Evolutionary conservation across 1,140 invertebrate species (phyloP).

Genomic region (Lutraria rhynchaena): DNA sequence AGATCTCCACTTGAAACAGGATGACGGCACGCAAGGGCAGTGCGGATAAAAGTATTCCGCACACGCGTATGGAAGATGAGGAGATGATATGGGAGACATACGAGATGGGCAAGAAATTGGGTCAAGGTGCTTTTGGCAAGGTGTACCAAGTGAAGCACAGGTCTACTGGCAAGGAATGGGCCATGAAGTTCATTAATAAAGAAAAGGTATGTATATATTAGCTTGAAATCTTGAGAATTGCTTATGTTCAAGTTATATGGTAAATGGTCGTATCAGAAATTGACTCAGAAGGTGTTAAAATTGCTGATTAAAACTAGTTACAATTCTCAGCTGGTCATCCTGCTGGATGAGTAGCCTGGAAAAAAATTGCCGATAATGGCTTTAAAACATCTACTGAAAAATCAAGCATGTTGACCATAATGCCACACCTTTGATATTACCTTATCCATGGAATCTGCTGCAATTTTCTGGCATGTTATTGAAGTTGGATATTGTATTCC

Average conservation of each 20-base stretch:
- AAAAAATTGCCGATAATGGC: too few relatives aligned
- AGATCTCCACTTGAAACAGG: slow-evolving; percentile 38
- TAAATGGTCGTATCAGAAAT: too few relatives aligned
- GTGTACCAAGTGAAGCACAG: slow-evolving; percentile 82
- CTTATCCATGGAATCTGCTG: too few relatives aligned
- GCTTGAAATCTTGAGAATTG: neutral
- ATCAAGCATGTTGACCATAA: too few relatives aligned
- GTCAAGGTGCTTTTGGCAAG: slow-evolving; percentile 84
- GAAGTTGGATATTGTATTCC: too few relatives aligned
- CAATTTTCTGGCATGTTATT: too few relatives aligned
- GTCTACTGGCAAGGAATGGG: slow-evolving; percentile 80
- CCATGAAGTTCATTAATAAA: slow-evolving; percentile 85
- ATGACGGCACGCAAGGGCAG: slow-evolving; percentile 70
- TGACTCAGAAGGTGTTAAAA: too few relatives aligned
- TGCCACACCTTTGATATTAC: too few relatives aligned
- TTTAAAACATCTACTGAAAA: too few relatives aligned
- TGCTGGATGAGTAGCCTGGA: too few relatives aligned
- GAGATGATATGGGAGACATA: slow-evolving; percentile 75
- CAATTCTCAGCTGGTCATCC: too few relatives aligned
- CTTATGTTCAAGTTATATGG: neutral
- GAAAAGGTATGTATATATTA: slow-evolving; percentile 83
- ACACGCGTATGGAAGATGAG: slow-evolving; percentile 80
- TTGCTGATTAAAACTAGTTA: too few relatives aligned
- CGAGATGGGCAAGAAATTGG: slow-evolving; percentile 78
- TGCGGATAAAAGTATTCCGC: slow-evolving; percentile 72